Base-by-base conservation (phyloP, 2,888 invertebrate species). In the Agrotis segetum region DNA sequence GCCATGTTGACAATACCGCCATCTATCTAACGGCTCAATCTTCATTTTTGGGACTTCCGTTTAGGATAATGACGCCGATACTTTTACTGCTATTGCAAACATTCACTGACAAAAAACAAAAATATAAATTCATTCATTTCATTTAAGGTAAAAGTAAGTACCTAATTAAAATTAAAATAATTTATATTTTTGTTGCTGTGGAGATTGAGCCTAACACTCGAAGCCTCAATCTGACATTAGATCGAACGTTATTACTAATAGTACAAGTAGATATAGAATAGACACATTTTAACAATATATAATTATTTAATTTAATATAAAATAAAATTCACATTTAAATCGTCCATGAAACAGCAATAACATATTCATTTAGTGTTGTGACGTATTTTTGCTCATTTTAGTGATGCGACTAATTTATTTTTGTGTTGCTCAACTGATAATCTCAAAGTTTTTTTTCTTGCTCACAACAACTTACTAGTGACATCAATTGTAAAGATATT, bases 361-460 rank as follows among this genome's bases (percentile, higher is more conserved):
- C 64, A 34, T 64, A 61, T 67, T 73, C n/a, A 60, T 76, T 76
- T 81, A 85, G 68, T 65, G 62, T 53, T 64, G 66, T 81, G 47
- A 50, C 53, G 40, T 71, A 76, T 55, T 69, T 40, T 82, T 83
- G 80, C 83, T 84, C 83, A 84, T 76, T 66, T 66, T 74, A 71
- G 65, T 77, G 66, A 73, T 75, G 60, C 58, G 72, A 60, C 71
- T 60, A 56, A 65, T 74, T 75, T 67, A 62, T 71, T 74, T 65
- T 79, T 86, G 58, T 86, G 82, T 87, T 87, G 89, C 89, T 89
- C 88, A 89, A 87, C 60, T 62, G 62, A 81, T 83, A 89, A 89
- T 87, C 85, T 87, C 82, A 79, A 72, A 47, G 60, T 73, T 82
- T 71, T 76, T 71, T 83, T 82, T 76, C 60, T 71, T 85, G 78